Conservation (phyloP, 2,797 vertebrate genomes). For the Myotis vivesi region DNA sequence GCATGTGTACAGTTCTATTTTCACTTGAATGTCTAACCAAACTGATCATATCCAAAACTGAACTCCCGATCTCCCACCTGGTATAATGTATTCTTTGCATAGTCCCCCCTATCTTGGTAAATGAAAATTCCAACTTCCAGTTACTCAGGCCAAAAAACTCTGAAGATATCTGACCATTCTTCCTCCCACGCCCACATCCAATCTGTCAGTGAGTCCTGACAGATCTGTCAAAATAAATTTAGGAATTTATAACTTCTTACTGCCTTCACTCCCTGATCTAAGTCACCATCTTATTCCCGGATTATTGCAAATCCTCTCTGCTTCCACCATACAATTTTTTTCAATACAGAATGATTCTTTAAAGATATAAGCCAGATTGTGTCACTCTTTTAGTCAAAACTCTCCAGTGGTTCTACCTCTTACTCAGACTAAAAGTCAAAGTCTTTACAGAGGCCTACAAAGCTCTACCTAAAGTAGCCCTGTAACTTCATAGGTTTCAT, state of each 20-base stretch:
- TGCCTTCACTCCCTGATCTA: neutral
- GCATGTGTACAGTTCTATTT: neutral
- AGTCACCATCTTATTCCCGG: neutral
- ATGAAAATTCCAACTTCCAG: neutral
- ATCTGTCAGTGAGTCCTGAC: neutral
- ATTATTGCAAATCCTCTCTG: neutral
- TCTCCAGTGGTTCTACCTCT: neutral
- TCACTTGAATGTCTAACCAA: constrained; percentile 13
- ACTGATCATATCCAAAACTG: neutral
- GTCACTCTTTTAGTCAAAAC: neutral
- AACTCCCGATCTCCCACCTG: neutral
- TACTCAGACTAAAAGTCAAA: neutral
- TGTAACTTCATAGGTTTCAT: neutral
- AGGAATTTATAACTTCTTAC: neutral
- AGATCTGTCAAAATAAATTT: neutral
- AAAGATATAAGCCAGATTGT: constrained; percentile 13
- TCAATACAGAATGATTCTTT: neutral
- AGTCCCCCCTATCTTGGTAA: constrained; percentile 2
- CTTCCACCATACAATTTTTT: neutral
- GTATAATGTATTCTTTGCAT: neutral
- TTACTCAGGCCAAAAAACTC: neutral
- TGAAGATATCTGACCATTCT: neutral
- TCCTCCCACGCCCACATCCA: neutral
- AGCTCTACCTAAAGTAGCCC: neutral
- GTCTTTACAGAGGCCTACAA: neutral